phyloP scores from a whole-genome alignment of 2,888 invertebrate genomes.

The Brachyopa scutellaris region DNA sequence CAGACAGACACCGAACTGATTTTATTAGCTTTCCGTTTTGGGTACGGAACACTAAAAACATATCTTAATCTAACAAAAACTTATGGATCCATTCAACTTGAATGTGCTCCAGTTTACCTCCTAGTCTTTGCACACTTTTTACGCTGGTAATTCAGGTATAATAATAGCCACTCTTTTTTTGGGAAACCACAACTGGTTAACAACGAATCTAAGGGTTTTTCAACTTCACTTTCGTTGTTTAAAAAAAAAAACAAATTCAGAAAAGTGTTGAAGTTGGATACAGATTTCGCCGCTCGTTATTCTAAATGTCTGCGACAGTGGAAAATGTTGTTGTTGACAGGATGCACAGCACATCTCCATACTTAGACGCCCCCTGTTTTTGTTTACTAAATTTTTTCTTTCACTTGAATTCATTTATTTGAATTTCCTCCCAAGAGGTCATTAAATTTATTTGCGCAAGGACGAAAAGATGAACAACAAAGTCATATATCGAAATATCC shows the following conservation, averaged over 20 bases:
- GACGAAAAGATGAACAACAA: neutral
- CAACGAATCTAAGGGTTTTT: conserved; percentile 23
- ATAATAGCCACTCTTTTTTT: neutral
- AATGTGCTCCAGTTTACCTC: neutral
- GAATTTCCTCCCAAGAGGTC: neutral
- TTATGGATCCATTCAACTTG: too few species aligned
- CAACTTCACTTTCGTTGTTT: conserved; percentile 12
- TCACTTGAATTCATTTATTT: neutral
- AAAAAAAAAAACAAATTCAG: neutral
- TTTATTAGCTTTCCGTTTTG: too few species aligned
- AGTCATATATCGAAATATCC: conserved; percentile 49
- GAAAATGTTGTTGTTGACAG: neutral
- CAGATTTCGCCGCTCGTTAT: too few species aligned
- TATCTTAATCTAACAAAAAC: too few species aligned
- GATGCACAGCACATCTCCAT: too few species aligned
- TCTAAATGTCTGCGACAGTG: neutral
- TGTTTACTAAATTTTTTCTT: too few species aligned
- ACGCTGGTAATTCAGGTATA: neutral
- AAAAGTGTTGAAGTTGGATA: too few species aligned
- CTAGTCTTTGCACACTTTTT: neutral
- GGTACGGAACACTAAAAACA: too few species aligned
- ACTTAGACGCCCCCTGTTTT: too few species aligned
- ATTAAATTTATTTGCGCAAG: neutral
- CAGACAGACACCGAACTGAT: too few species aligned
- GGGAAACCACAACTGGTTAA: neutral